Evolutionary conservation across 2,797 vertebrate genomes (phyloP).

Genomic region (Microtus obscurus): DNA sequence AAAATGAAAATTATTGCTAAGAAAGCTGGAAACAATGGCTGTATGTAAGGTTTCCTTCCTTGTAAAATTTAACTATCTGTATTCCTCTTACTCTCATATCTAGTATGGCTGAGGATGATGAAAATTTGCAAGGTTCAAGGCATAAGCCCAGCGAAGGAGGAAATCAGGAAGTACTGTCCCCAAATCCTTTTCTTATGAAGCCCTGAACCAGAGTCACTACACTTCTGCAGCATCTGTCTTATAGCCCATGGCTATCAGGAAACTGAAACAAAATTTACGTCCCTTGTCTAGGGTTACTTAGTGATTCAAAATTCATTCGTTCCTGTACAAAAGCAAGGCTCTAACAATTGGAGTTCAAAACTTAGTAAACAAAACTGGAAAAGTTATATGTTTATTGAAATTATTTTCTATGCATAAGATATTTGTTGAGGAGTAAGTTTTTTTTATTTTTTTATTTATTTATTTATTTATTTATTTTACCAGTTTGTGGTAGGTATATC

Average conservation of each 20-base stretch:
- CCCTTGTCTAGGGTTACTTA: neutral
- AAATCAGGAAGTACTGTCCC: neutral
- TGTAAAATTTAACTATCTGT: neutral
- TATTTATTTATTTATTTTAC: no score
- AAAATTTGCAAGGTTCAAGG: neutral
- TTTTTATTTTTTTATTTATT: no score
- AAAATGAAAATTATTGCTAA: neutral
- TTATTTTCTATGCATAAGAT: neutral
- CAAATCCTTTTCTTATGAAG: neutral
- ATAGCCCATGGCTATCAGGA: neutral
- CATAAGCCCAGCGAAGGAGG: neutral
- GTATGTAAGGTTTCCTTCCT: neutral
- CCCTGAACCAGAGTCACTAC: neutral
- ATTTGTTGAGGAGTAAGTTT: neutral
- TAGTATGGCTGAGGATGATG: neutral
- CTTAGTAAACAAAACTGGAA: neutral
- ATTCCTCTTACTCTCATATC: slow-evolving; percentile 14
- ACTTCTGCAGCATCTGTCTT: neutral
- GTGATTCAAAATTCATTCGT: neutral
- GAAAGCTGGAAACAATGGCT: neutral
- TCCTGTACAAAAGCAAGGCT: neutral
- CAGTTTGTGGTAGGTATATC: neutral
- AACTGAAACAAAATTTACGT: neutral
- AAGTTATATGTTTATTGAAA: neutral
- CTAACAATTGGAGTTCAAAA: slow-evolving; percentile 1